Evolutionary conservation across 1,140 invertebrate genomes (phyloP).

Genomic region (Hydropsyche tenuis): DNA sequence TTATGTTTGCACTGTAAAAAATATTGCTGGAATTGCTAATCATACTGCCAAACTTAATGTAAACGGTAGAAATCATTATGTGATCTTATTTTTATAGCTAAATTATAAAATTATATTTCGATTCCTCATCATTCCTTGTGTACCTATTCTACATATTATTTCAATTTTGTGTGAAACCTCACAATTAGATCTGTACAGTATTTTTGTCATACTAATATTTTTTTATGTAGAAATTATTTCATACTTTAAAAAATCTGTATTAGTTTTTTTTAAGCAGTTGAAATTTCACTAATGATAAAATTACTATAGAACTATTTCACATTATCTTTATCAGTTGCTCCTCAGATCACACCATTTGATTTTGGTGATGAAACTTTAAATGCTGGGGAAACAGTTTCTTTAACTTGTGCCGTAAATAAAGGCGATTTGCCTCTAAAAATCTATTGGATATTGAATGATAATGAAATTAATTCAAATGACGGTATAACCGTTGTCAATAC

Average conservation of each 20-base stretch:
- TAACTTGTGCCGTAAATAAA: slow-evolving; percentile 75
- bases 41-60: slow-evolving; percentile 65
- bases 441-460: slow-evolving; percentile 70
- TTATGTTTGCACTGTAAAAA: slow-evolving; percentile 71
- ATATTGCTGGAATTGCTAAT: slow-evolving; percentile 63
- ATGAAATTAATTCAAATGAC: slow-evolving; percentile 46
- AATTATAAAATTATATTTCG: background rate
- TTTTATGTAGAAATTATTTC: too few relatives aligned
- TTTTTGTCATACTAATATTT: background rate
- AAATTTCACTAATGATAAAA: too few relatives aligned
- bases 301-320: too few relatives aligned
- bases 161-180: too few relatives aligned
- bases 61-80: slow-evolving; percentile 59
- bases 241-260: too few relatives aligned
- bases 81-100: background rate
- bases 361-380: slow-evolving; percentile 72
- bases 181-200: too few relatives aligned
- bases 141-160: too few relatives aligned
- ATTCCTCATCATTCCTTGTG: too few relatives aligned
- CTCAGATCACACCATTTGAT: slow-evolving; percentile 73
- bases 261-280: too few relatives aligned
- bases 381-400: slow-evolving; percentile 74
- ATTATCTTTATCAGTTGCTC: slow-evolving; percentile 63
- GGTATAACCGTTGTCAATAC: slow-evolving; percentile 57
- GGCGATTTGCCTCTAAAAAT: slow-evolving; percentile 74